These are phyloP conservation scores for Aradus depressus DNA, from an alignment of 2,888 invertebrate species.

Conservation along the genomic window DNA sequence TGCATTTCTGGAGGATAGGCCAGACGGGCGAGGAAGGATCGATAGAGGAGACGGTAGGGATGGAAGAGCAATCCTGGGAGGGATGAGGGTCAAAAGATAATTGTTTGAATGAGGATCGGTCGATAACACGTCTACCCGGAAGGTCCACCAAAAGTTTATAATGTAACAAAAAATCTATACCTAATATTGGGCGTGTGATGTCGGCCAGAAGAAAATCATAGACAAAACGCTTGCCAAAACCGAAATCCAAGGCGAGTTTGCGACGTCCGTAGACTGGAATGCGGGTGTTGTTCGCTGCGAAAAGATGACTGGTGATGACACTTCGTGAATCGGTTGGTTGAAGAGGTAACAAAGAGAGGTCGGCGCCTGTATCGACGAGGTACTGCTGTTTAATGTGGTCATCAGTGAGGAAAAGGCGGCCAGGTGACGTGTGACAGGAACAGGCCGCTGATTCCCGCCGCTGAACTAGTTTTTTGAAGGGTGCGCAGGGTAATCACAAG, in stretches of 20 bases:
- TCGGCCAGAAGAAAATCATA: not conserved
- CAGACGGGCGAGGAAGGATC: constrained; percentile 5
- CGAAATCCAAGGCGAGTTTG: too few species aligned
- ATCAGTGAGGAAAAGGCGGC: too few species aligned
- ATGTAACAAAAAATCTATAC: constrained; percentile 14
- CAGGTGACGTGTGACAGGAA: too few species aligned
- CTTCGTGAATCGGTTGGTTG: too few species aligned
- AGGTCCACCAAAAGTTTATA: constrained; percentile 21
- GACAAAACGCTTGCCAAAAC: too few species aligned
- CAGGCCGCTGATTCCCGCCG: not conserved
- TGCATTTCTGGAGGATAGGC: constrained; percentile 14
- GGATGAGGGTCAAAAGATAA: not conserved
- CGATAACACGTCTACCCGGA: constrained; percentile 11
- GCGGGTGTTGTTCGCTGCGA: too few species aligned
- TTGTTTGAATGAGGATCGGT: constrained; percentile 3
- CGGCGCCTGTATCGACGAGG: constrained; percentile 15
- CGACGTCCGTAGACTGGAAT: too few species aligned
- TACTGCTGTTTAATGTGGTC: too few species aligned
- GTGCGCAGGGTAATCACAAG: too few species aligned
- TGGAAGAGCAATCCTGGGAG: not conserved
- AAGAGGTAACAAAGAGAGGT: not conserved
- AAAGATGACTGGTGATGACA: too few species aligned
- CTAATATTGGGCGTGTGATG: too few species aligned
- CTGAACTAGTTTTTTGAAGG: not conserved
- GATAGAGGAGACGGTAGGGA: constrained; percentile 2